These are phyloP conservation scores for Marmota monax DNA, from an alignment of 2,113 vertebrate species.

Conservation along the genomic window DNA sequence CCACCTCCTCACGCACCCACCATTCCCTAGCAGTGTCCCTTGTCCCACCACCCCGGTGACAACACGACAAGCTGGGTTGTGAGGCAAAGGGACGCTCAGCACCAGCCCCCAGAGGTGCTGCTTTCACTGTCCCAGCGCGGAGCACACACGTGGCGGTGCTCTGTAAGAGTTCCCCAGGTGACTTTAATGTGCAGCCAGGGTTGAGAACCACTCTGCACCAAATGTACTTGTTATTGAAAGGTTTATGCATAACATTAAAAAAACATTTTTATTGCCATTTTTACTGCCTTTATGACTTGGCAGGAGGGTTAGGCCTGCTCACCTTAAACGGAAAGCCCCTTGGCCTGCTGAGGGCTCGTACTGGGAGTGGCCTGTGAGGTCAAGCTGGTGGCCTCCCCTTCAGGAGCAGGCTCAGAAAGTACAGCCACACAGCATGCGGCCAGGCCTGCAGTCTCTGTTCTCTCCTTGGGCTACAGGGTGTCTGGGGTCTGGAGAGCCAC, in stretches of 20 bases:
- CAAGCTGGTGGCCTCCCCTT: background rate
- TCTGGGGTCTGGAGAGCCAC: too few relatives aligned
- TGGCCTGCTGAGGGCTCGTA: background rate
- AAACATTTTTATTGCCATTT: slow-evolving; percentile 21
- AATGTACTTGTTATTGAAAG: slow-evolving; percentile 27
- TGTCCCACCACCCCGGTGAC: background rate
- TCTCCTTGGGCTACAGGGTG: background rate
- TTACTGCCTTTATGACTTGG: background rate
- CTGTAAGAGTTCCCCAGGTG: slow-evolving; percentile 52
- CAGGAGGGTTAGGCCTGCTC: background rate
- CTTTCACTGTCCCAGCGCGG: background rate
- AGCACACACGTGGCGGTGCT: background rate
- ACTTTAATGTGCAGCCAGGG: background rate
- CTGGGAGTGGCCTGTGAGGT: background rate
- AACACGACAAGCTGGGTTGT: background rate
- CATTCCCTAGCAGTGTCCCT: background rate
- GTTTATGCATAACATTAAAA: slow-evolving; percentile 49
- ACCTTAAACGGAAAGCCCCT: background rate
- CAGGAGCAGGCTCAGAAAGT: background rate
- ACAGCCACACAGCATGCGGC: background rate
- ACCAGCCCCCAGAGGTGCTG: background rate
- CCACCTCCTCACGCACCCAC: background rate
- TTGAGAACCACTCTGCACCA: slow-evolving; percentile 35
- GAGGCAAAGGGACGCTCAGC: background rate
- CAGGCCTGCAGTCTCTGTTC: too few relatives aligned